Evolutionary conservation across 2,113 vertebrate genomes (phyloP), one percentile per base, ranked within the genome.

Genomic region (Alces alces): DNA sequence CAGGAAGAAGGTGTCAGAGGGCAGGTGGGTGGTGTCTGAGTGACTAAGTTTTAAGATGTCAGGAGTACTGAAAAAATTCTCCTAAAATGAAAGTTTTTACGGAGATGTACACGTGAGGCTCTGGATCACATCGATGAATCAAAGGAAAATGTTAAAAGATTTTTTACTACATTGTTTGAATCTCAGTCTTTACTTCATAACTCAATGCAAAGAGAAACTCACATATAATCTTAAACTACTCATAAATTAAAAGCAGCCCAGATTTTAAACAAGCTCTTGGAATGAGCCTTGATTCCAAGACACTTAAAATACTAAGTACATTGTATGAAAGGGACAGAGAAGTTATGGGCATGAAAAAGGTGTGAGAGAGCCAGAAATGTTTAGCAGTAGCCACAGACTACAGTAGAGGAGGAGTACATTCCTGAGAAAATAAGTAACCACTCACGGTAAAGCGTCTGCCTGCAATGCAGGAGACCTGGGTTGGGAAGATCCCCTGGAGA

Each of bases 1-100:
- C 84, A 87, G 91, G 80, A 96, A 95, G 73, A 93, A 66, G 88
- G 91, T 94, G 96, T 92, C 93, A 92, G 96, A 96, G 96, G 87
- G 95, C 39, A 13, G 83, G 95, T 96, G 93, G 94, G 94, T 89
- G 96, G 86, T 95, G 73, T 92, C 80, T 92, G 52, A 86, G 55
- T 87, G 89, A 96, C 82, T 95, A 92, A 97, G 33, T 92, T 88
- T 94, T 92, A 96, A 94, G 88, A 96, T 79, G 79, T 54, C 78
- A 82, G 80, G 45, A 50, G 23, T 25, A 87, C 57, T 85, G 80
- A 54, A 78, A 91, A 93, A 95, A 84, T 85, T 76, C 78, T 54
- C 54, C 84, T 85, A 70, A 84, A 95, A 87, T 50, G 33, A 87
- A 60, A 66, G 45, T 85, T 96, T 94, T 54, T 43, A 64, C 58